Evolutionary conservation across 2,113 vertebrate species (phyloP).

Genomic region (Nerophis ophidion): DNA sequence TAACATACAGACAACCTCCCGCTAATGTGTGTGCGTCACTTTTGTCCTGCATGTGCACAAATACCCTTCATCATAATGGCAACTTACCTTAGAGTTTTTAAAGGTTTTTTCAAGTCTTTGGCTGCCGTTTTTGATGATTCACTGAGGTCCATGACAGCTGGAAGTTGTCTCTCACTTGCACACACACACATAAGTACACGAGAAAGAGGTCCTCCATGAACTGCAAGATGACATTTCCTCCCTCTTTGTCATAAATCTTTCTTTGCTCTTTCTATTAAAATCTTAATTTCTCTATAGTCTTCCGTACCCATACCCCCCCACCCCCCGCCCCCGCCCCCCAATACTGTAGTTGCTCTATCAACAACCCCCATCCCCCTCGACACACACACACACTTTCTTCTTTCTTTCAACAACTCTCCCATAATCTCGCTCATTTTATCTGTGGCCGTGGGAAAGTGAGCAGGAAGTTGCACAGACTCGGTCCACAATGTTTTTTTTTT

Average conservation of each 20-base stretch:
- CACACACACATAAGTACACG: conserved; percentile 21
- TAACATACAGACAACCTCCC: conserved; percentile 22
- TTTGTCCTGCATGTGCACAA: no score
- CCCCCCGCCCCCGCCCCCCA: neutral
- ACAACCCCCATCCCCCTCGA: no score
- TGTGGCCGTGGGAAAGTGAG: conserved; percentile 52
- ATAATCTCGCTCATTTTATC: conserved; percentile 24
- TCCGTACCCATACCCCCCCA: neutral
- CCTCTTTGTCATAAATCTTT: conserved; percentile 29
- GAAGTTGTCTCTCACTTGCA: conserved; percentile 41
- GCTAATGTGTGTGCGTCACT: conserved; percentile 22
- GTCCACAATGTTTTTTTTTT: conserved; percentile 2
- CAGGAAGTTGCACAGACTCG: conserved; percentile 56
- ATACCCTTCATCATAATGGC: no score
- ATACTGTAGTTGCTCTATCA: no score
- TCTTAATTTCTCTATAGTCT: neutral
- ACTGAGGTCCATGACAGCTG: conserved; percentile 44
- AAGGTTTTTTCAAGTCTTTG: neutral
- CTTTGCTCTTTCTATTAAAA: neutral
- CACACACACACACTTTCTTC: no score
- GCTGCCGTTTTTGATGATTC: neutral
- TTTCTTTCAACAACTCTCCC: conserved; percentile 35
- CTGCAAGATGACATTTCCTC: conserved; percentile 55
- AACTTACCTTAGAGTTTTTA: no score
- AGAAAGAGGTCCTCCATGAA: conserved; percentile 42